Conservation (phyloP, 2,113 vertebrate species). For the Athene cunicularia region DNA sequence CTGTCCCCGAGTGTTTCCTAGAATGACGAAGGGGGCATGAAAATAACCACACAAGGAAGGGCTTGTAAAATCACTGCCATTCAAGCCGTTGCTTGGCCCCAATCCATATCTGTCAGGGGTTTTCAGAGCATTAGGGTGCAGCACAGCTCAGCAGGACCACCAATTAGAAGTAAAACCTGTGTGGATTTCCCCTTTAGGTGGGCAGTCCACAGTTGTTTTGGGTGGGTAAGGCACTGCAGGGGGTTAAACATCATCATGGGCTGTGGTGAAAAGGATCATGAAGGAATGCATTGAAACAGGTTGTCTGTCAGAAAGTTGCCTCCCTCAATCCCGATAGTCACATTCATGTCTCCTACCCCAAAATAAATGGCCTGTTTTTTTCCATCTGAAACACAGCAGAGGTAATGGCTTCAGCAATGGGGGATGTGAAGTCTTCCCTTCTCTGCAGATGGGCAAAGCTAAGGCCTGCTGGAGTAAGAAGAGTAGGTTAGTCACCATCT, state of each 20-base stretch:
- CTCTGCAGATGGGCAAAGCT: not conserved
- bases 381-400: not conserved
- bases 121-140: not conserved
- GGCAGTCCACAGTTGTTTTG: not conserved
- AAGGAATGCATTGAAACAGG: not conserved
- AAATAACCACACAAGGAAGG: slow-evolving; percentile 11
- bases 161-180: not conserved
- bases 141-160: not conserved
- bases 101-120: not conserved
- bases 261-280: not conserved
- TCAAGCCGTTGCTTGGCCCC: not conserved
- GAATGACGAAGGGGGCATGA: slow-evolving; percentile 3
- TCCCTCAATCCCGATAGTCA: not conserved
- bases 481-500: not conserved
- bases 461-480: not conserved
- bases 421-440: not conserved
- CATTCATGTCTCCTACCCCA: not conserved
- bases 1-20: slow-evolving; percentile 23
- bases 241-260: not conserved
- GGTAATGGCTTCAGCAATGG: not conserved
- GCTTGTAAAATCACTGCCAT: not conserved
- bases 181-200: not conserved
- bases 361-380: not conserved
- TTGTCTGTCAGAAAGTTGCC: not conserved
- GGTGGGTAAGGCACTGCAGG: not conserved